These are phyloP conservation scores for Pollenia griseotomentosa DNA, from an alignment of 2,888 invertebrate species.

Conservation along the genomic window DNA sequence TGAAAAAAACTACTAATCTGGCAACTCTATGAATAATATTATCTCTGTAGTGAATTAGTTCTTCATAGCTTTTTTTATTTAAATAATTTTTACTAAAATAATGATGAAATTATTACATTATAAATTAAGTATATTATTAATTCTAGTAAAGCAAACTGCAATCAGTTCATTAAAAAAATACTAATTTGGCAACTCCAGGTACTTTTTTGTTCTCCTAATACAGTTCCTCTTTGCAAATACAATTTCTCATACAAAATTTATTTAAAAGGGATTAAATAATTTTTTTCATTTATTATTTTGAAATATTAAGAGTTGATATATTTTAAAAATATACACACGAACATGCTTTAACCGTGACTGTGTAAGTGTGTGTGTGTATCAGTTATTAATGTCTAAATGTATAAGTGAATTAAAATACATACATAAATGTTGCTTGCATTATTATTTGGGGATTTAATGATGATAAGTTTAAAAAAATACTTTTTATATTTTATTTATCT, in stretches of 20 bases:
- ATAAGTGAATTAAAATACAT: background rate
- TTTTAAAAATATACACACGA: too few relatives aligned
- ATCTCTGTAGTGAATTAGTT: too few relatives aligned
- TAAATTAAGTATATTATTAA: too few relatives aligned
- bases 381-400: background rate
- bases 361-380: background rate
- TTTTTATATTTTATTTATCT: background rate
- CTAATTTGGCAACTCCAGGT: too few relatives aligned
- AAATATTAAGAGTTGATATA: background rate
- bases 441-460: background rate
- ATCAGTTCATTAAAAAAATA: too few relatives aligned
- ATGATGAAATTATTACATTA: too few relatives aligned
- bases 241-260: background rate
- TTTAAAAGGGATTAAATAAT: slow-evolving; percentile 37
- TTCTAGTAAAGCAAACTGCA: too few relatives aligned
- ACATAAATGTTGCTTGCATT: background rate
- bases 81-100: too few relatives aligned
- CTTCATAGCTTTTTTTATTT: too few relatives aligned
- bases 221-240: background rate
- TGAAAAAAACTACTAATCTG: too few relatives aligned
- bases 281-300: slow-evolving; percentile 11
- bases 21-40: too few relatives aligned
- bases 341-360: background rate
- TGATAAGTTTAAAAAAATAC: background rate
- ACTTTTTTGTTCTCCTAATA: background rate